Percentiles rank a stretch among this genome's conserved stretches.
These are phyloP conservation scores for Lumbricus terrestris DNA, from an alignment of 2,888 invertebrate species.

Conservation along the genomic window DNA sequence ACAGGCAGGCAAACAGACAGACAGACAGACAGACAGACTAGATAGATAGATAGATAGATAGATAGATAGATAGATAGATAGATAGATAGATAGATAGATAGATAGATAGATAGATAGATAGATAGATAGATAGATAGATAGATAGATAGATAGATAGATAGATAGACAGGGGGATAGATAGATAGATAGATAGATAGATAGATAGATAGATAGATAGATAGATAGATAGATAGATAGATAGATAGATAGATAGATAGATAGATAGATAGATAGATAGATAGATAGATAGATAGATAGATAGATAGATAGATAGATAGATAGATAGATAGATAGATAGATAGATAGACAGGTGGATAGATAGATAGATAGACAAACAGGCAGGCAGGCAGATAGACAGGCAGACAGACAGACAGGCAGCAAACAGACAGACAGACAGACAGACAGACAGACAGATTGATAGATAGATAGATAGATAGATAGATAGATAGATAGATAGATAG, in stretches of 20 bases:
- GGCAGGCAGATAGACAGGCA: no score
- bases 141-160: not conserved
- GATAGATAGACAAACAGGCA: no score
- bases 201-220: conserved; percentile 23
- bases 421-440: no score
- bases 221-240: conserved; percentile 23
- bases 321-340: conserved; percentile 25
- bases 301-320: not conserved
- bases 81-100: not conserved
- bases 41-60: conserved; percentile 17
- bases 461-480: conserved; percentile 22
- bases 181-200: conserved; percentile 18
- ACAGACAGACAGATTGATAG: no score
- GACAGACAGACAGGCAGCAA: no score
- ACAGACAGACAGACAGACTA: conserved; percentile 22
- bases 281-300: not conserved
- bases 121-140: not conserved
- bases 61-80: not conserved
- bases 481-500: not conserved
- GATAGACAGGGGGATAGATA: not conserved
- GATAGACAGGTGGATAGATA: no score
- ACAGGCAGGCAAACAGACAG: conserved; percentile 12
- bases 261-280: not conserved
- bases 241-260: conserved; percentile 9
- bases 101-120: not conserved